phyloP scores from a whole-genome alignment of 2,113 vertebrate genomes.

The Pterocles burchelli region DNA sequence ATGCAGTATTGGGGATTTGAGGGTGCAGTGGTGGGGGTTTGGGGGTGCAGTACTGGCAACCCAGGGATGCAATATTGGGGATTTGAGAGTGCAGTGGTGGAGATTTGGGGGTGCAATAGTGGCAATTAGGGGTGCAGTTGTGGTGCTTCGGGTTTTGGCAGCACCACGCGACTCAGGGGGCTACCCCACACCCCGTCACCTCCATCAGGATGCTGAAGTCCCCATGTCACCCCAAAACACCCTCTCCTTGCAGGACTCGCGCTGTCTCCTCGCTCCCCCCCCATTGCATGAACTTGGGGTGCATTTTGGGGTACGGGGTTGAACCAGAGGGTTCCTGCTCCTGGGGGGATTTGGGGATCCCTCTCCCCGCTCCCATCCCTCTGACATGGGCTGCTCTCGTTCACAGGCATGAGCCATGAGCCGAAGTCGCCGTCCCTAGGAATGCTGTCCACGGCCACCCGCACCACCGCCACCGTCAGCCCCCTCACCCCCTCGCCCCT shows the following conservation, averaged over 20 bases:
- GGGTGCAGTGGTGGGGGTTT: neutral
- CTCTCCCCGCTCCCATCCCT: neutral
- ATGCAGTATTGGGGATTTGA: too few species aligned
- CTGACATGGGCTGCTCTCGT: constrained; percentile 65
- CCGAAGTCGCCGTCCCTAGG: constrained; percentile 99
- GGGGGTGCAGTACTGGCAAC: too few species aligned
- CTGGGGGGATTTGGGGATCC: rapidly evolving
- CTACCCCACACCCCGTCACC: rapidly evolving
- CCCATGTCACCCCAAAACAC: rapidly evolving
- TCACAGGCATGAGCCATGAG: constrained; percentile 99
- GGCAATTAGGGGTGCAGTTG: neutral
- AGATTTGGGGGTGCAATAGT: neutral
- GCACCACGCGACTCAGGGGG: rapidly evolving
- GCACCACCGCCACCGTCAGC: constrained; percentile 98
- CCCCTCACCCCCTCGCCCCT: constrained; percentile 96
- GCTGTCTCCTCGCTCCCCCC: rapidly evolving
- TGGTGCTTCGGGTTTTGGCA: neutral
- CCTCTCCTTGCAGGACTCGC: neutral
- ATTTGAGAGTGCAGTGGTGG: too few species aligned
- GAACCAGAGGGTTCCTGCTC: neutral
- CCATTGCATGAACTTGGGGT: rapidly evolving
- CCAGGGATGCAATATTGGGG: neutral
- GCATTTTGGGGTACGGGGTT: rapidly evolving
- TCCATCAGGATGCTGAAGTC: neutral
- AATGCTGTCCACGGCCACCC: constrained; percentile 98